phyloP scores from a whole-genome alignment of 2,797 vertebrate species.

The Aulostomus chinensis region DNA sequence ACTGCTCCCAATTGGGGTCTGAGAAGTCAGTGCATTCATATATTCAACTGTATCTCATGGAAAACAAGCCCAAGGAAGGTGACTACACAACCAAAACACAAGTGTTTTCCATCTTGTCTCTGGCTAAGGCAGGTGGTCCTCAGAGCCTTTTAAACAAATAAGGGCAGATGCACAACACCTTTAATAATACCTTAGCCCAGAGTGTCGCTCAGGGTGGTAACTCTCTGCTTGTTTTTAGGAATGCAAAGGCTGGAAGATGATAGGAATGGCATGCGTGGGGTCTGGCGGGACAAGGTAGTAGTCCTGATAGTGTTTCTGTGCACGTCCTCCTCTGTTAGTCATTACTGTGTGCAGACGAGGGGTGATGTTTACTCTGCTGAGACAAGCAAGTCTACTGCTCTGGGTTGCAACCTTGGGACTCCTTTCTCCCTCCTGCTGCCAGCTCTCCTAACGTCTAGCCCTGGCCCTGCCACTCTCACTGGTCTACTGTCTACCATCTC shows the following conservation, averaged over 20 bases:
- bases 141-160: slow-evolving; percentile 52
- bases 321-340: slow-evolving; percentile 80
- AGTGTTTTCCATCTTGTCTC: slow-evolving; percentile 32
- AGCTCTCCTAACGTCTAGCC: slow-evolving; percentile 69
- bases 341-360: slow-evolving; percentile 80
- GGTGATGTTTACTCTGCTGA: slow-evolving; percentile 83
- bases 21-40: slow-evolving; percentile 45
- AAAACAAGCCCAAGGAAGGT: slow-evolving; percentile 29
- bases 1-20: slow-evolving; percentile 58
- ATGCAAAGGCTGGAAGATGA: slow-evolving; percentile 53
- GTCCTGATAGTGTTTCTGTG: slow-evolving; percentile 74
- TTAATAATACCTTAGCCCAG: slow-evolving; percentile 35
- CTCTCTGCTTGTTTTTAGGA: slow-evolving; percentile 43
- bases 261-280: slow-evolving; percentile 56
- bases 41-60: slow-evolving; percentile 23
- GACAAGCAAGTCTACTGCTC: slow-evolving; percentile 83
- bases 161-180: slow-evolving; percentile 41
- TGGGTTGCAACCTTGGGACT: slow-evolving; percentile 82
- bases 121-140: slow-evolving; percentile 22
- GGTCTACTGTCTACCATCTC: slow-evolving; percentile 37
- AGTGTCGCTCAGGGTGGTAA: slow-evolving; percentile 14
- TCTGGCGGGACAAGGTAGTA: slow-evolving; percentile 62
- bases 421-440: slow-evolving; percentile 75
- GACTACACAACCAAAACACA: slow-evolving; percentile 17
- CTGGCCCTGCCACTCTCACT: slow-evolving; percentile 56